Base-by-base conservation (phyloP, 2,888 invertebrate species). In the Corythucha ciliata region DNA sequence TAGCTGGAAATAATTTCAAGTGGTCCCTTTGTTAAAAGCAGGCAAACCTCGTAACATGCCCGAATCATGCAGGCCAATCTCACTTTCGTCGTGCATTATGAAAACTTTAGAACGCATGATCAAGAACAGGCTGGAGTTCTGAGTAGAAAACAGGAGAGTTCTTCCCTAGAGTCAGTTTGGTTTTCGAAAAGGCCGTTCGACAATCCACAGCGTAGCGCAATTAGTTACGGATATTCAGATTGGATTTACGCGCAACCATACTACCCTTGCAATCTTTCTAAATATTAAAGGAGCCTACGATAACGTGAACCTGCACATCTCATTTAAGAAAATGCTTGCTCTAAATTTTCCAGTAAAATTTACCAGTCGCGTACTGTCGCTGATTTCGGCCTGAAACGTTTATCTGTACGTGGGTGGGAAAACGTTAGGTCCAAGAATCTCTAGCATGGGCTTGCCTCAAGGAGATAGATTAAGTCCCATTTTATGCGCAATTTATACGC, bases 201-300 rank as follows among this genome's bases (percentile, higher is more conserved):
- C 32, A 12, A 29, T 29, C 20, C 32, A 45, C 22, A 33, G n/a
- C 12, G 20, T 29, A 8, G 25, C 22, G 14, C 16, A 14, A 22
- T 18, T 45, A 12, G 20, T 45, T 3, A 29, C 22, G 12, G 45
- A 45, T 18, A 25, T 45, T 14, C 33, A 22, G 8, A 45, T 32
- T 16, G 45, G 29, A 12, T 20, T 45, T 24, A 29, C 45, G 7
- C 21, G 18, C 22, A 45, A 45, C 27, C 16, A 26, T 18, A 45
- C 29, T 12, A 45, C 32, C 14, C 18, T 45, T 18, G 47, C 20
- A 3, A 18, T 47, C 21, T 47, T 47, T 20, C 37, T 47, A 5
- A 37, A 47, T 18, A 36, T 47, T 6, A 14, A 24, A n/a, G 12
- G 24, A 12, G 47, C 47, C 14, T 47, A 47, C 36, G 47, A 47